Base-by-base conservation (phyloP, 35 echinoderm and acorn worm species). In the Hemicentrotus pulcherrimus region DNA sequence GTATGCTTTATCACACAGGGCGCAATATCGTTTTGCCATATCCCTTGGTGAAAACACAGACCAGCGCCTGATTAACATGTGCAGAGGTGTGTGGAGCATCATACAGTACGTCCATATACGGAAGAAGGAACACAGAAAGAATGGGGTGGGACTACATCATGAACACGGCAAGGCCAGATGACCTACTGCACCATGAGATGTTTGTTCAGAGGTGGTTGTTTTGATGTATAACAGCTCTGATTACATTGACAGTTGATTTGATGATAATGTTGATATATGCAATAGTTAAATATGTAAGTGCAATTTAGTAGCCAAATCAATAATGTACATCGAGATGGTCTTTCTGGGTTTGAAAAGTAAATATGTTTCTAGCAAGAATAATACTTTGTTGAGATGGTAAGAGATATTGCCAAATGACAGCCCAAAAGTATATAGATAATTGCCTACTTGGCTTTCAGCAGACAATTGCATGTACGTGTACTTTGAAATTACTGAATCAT, bases 41-140 rank as follows among this genome's bases (percentile, higher is more conserved):
- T 93, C 91, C 9, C 91, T 93, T 14, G 91, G 91, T 12, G 91
- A 93, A 5, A 47, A 58, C 19, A 93, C 91, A 6, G 91, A 93
- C 47, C 46, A 48, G 46, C 16, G 91, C 4, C 91, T 93, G 11
- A 93, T 93, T 46, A 93, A 93, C 48, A 93, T 93, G 91, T 93
- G 91, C 31, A 93, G 30, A 52, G 91, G 91, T 13, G 91, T 93
- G 14, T 93, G 91, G 91, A 93, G 91, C 30, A 93, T 47, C 46
- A 47, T 93, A 58, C 91, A 93, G 91, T 47, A 93, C 30, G 4
- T 58, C 19, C 48, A 93, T 31, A 93, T 6, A 47, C 22, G 48
- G 91, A 48, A 55, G 91, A 92, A 93, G 48, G 46, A 93, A 58
- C 19, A 13, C 48, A 93, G 91, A 28, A 48, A 50, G n/a, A 93